These are phyloP conservation scores for Apolygus lucorum DNA, from an alignment of 1,140 invertebrate genomes.

Conservation along the genomic window DNA sequence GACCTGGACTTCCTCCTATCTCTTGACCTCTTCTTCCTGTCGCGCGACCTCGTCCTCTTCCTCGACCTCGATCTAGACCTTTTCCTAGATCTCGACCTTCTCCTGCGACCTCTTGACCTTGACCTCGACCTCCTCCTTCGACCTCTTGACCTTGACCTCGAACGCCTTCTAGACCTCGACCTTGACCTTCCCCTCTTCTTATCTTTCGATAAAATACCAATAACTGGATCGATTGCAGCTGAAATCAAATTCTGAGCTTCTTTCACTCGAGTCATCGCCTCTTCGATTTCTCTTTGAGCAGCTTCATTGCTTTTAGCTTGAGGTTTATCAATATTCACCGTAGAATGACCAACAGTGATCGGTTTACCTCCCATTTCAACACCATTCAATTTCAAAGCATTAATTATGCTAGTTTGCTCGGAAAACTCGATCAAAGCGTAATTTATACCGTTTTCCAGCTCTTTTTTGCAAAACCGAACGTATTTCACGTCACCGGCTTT, in stretches of 20 bases:
- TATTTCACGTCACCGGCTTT: slow-evolving; percentile 92
- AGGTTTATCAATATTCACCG: slow-evolving; percentile 82
- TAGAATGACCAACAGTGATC: slow-evolving; percentile 71
- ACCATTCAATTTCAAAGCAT: slow-evolving; percentile 81
- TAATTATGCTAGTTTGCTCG: slow-evolving; percentile 79
- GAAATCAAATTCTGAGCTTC: slow-evolving; percentile 90
- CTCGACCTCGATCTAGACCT: slow-evolving; percentile 38
- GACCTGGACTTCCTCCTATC: slow-evolving; percentile 47
- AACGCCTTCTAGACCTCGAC: slow-evolving; percentile 39
- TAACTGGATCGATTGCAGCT: slow-evolving; percentile 83
- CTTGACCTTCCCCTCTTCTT: slow-evolving; percentile 52
- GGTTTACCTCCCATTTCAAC: slow-evolving; percentile 54
- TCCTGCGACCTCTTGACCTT: slow-evolving; percentile 48
- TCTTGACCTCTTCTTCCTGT: slow-evolving; percentile 44
- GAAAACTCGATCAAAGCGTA: slow-evolving; percentile 90
- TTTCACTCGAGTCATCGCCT: slow-evolving; percentile 92
- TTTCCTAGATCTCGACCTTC: slow-evolving; percentile 53
- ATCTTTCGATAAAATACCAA: slow-evolving; percentile 73
- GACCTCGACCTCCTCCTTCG: slow-evolving; percentile 48
- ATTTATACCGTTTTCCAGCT: slow-evolving; percentile 53
- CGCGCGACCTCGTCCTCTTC: slow-evolving; percentile 36
- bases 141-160: slow-evolving; percentile 45
- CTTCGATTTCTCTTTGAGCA: slow-evolving; percentile 89
- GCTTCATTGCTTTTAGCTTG: slow-evolving; percentile 91
- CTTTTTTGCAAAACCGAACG: slow-evolving; percentile 78